Evolutionary conservation across 1,140 invertebrate genomes (phyloP).

Genomic region (Dufourea novaeangliae): DNA sequence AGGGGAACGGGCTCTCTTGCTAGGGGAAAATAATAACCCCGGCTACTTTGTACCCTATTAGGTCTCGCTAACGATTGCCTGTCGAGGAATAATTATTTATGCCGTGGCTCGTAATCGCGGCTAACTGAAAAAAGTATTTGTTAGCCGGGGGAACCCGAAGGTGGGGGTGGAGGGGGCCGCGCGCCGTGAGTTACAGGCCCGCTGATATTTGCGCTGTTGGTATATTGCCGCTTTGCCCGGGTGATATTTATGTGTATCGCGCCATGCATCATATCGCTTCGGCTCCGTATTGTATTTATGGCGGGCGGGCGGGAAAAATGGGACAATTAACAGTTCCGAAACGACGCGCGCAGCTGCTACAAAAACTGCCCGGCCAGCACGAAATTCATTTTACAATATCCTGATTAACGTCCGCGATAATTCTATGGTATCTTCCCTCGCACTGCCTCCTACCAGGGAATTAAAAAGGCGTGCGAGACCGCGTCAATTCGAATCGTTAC

Average conservation of each 20-base stretch:
- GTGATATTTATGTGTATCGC: conserved; percentile 62
- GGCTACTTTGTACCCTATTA: conserved; percentile 56
- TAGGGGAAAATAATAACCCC: conserved; percentile 42
- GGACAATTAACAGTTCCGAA: conserved; percentile 49
- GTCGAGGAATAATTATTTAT: conserved; percentile 62
- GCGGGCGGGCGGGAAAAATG: conserved; percentile 44
- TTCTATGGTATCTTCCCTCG: conserved; percentile 10
- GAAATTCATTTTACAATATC: conserved; percentile 47
- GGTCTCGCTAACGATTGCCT: conserved; percentile 57
- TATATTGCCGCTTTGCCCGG: conserved; percentile 49
- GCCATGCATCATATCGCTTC: conserved; percentile 58
- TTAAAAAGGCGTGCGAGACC: conserved; percentile 4
- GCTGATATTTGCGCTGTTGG: conserved; percentile 57
- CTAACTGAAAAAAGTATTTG: conserved; percentile 57
- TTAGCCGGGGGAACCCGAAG: background rate
- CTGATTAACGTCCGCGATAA: conserved; percentile 47
- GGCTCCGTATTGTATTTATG: conserved; percentile 60
- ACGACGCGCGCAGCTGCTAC: conserved; percentile 47
- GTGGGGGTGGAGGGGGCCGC: background rate
- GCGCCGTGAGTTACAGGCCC: conserved; percentile 55
- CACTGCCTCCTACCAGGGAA: background rate
- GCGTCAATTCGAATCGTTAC: background rate
- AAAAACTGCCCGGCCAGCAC: conserved; percentile 31
- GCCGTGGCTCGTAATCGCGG: conserved; percentile 32
- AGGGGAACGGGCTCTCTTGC: conserved; percentile 5